Percentiles rank a stretch among this genome's conserved stretches.
Evolutionary conservation across 2,888 invertebrate genomes (phyloP).

Genomic region (Apodemia hepburni): DNA sequence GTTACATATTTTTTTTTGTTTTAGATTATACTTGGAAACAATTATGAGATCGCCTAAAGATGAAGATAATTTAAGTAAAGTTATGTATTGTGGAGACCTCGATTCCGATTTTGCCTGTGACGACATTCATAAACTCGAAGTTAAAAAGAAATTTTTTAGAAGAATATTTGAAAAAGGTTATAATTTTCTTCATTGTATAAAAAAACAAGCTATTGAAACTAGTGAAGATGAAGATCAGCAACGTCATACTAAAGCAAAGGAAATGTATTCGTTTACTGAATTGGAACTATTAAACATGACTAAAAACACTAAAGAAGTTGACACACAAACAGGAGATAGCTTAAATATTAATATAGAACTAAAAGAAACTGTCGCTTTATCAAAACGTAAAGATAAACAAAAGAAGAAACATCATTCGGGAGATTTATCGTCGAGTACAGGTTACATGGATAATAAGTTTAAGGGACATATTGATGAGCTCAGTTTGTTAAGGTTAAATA

Average conservation of each 20-base stretch:
- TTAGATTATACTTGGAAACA: slow-evolving; percentile 56
- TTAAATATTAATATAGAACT: slow-evolving; percentile 40
- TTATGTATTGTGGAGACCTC: slow-evolving; percentile 35
- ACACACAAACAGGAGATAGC: slow-evolving; percentile 58
- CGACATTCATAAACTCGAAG: slow-evolving; percentile 22
- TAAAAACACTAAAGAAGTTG: slow-evolving; percentile 35
- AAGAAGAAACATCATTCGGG: not conserved
- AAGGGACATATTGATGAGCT: slow-evolving; percentile 41
- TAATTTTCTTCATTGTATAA: slow-evolving; percentile 33
- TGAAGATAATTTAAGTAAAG: slow-evolving; percentile 35
- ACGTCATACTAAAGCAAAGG: slow-evolving; percentile 25
- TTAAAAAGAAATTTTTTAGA: slow-evolving; percentile 22
- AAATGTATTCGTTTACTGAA: slow-evolving; percentile 49
- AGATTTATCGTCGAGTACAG: slow-evolving; percentile 5
- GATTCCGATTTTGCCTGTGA: slow-evolving; percentile 35
- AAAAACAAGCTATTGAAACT: slow-evolving; percentile 27
- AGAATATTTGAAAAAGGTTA: slow-evolving; percentile 26
- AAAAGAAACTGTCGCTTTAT: slow-evolving; percentile 4
- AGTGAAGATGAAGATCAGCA: slow-evolving; percentile 18
- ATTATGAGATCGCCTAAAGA: slow-evolving; percentile 65
- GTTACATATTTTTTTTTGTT: too few species aligned
- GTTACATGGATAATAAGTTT: not conserved
- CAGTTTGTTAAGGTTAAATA: slow-evolving; percentile 47
- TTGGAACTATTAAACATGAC: slow-evolving; percentile 48
- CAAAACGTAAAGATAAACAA: not conserved